Evolutionary conservation across 2,113 vertebrate genomes (phyloP), one percentile per base, ranked within the genome.

Genomic region (Nerophis lumbriciformis): DNA sequence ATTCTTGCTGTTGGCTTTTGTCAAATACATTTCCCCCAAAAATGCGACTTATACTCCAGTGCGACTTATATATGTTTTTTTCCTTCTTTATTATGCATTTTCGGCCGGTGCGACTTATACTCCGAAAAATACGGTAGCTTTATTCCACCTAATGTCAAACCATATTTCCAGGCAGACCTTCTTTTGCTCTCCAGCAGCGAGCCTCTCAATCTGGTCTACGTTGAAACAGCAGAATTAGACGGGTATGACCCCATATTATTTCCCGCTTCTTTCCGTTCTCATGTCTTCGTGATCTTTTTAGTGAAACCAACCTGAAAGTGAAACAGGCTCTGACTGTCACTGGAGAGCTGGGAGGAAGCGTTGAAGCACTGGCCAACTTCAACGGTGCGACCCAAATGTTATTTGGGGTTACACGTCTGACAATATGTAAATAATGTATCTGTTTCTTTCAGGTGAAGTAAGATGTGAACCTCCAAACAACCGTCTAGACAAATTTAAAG

Each of bases 291-390:
- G 36, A 15, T 49, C 3, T 36, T 52, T 19, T 62, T 69, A 99
- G 97, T 53, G 97, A 99, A 87, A 99, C 96, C 51, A 99, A 99
- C 71, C 88, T 99, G 78, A 99, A 99, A 82, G 96, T 98, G 83
- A 96, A 94, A 62, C 95, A 99, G 85, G 91, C 93, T 9, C 66
- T 96, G 82, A 92, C 92, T 1, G 67, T 93, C 28, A 98, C 97
- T 5, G 91, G 92, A 39, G 88, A 93, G 1, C 55, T 98, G 78
- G 93, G 91, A 54, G 90, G 92, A 73, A 69, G 84, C 67, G 87
- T 93, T 16, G 77, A 89, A 3, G 80, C 69, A 5, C 88, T 98
- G 53, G 91, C 90, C 11, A 60, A 68, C 12, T 99, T 99, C 75
- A 84, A 87, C 11, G 95, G 96, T 98, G 77, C 92, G 73, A 45